A percentile compares a stretch with the other conserved stretches of the same genome.
Conservation (phyloP, 2,797 vertebrate species). For the Brotula barbata region DNA sequence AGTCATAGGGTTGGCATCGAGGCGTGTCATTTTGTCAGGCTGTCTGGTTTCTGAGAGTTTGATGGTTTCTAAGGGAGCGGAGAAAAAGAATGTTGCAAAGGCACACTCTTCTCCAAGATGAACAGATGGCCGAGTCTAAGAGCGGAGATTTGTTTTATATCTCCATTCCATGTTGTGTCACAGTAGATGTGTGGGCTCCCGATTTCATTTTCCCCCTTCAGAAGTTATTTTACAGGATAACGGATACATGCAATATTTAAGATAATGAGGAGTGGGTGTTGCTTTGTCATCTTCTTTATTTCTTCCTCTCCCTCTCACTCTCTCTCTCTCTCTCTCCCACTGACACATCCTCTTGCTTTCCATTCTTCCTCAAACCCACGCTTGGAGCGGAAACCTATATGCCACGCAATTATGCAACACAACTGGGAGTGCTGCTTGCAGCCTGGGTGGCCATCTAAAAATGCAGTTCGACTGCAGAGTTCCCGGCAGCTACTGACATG, state of each 20-base stretch:
- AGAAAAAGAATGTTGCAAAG: constrained; percentile 49
- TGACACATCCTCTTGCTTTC: constrained; percentile 58
- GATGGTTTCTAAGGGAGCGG: constrained; percentile 60
- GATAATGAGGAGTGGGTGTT: constrained; percentile 76
- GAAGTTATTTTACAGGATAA: constrained; percentile 66
- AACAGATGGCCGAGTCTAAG: constrained; percentile 75
- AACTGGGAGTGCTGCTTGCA: constrained; percentile 41
- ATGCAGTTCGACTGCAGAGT: constrained; percentile 26
- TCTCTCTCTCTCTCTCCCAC: constrained; percentile 41
- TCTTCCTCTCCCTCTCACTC: constrained; percentile 36
- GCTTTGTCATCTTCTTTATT: constrained; percentile 64
- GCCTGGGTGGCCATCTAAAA: constrained; percentile 49
- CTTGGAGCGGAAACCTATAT: constrained; percentile 58
- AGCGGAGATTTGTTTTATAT: constrained; percentile 71
- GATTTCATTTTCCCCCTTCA: constrained; percentile 30
- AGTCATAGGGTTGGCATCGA: constrained; percentile 56
- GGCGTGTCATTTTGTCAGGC: constrained; percentile 68
- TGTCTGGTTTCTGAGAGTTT: constrained; percentile 61
- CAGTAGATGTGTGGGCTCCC: constrained; percentile 49
- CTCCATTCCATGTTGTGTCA: constrained; percentile 61
- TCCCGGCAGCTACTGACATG: constrained; percentile 27
- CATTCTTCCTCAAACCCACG: constrained; percentile 69
- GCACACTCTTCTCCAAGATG: constrained; percentile 56
- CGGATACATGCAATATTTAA: constrained; percentile 66
- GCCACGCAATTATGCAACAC: constrained; percentile 65